phyloP scores from a whole-genome alignment of 2,113 vertebrate species.

The Brienomyrus longianalis region DNA sequence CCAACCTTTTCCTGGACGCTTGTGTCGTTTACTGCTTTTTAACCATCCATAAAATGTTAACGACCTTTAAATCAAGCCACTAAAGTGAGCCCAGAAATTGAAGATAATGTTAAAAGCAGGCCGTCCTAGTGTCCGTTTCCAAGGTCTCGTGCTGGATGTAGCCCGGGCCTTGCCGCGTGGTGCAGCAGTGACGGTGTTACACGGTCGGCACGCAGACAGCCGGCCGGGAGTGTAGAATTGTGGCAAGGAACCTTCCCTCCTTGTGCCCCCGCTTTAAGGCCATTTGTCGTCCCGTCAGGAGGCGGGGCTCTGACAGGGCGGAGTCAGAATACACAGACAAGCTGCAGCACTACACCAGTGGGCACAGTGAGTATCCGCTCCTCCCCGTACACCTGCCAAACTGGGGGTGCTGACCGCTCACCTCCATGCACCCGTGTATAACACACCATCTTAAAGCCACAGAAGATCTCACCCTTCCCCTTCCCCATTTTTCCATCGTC shows the following conservation, averaged over 20 bases:
- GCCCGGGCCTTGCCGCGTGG: neutral
- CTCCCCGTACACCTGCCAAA: neutral
- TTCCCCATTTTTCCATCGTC: neutral
- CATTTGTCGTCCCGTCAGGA: conserved; percentile 67
- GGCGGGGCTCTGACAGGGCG: conserved; percentile 78
- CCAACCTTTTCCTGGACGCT: neutral
- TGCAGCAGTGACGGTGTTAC: neutral
- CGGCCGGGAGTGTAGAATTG: neutral
- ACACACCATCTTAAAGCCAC: neutral
- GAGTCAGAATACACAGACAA: conserved; percentile 94
- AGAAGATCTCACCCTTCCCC: neutral
- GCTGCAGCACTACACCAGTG: conserved; percentile 92
- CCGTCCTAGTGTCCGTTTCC: neutral
- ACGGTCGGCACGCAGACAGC: neutral
- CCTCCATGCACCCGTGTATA: neutral
- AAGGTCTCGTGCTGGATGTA: neutral
- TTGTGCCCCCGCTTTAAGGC: conserved; percentile 10
- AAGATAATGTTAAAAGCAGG: conserved; percentile 1
- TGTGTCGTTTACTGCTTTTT: neutral
- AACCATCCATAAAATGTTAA: conserved; percentile 7
- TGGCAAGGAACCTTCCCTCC: neutral
- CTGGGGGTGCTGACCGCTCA: neutral
- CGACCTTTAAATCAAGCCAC: neutral
- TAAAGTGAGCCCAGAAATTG: neutral
- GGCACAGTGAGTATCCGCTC: conserved; percentile 77